Evolutionary conservation across 1,140 invertebrate genomes (phyloP).

Genomic region (Aphelenchoides fujianensis): DNA sequence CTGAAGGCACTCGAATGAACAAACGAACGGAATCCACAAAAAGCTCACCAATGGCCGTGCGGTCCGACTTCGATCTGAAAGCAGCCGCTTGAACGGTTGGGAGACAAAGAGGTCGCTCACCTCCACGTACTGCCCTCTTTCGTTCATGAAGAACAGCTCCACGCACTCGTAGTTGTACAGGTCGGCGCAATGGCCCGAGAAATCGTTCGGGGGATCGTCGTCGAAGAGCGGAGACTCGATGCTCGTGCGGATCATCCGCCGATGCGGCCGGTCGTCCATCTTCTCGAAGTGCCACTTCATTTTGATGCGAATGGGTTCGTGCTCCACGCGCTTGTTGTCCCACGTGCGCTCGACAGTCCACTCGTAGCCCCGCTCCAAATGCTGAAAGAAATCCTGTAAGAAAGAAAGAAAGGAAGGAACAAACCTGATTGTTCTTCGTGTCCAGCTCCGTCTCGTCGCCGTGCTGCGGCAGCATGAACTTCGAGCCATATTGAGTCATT

Average conservation of each 20-base stretch:
- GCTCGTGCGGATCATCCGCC: conserved; percentile 48
- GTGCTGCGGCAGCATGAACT: conserved; percentile 6
- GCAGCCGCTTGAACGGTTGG: background rate
- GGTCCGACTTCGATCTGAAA: conserved; percentile 48
- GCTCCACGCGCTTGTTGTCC: conserved; percentile 53
- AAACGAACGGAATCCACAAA: background rate
- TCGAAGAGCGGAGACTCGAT: conserved; percentile 59
- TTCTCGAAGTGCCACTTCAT: conserved; percentile 58
- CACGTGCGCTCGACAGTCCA: conserved; percentile 53
- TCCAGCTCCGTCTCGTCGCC: conserved; percentile 34
- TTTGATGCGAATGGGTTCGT: conserved; percentile 55
- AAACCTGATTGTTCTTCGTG: conserved; percentile 26
- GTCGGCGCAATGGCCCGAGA: conserved; percentile 46
- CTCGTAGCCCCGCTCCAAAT: conserved; percentile 38
- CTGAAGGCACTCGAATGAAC: background rate
- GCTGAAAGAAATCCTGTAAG: conserved; percentile 25
- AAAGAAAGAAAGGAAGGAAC: background rate
- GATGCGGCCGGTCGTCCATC: conserved; percentile 52
- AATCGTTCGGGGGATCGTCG: conserved; percentile 57
- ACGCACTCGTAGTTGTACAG: conserved; percentile 60
- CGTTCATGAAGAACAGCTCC: conserved; percentile 60
- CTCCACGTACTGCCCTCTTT: conserved; percentile 57
- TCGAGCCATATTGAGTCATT: background rate
- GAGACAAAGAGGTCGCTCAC: conserved; percentile 32
- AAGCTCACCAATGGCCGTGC: conserved; percentile 54